Conservation (phyloP, 1,140 invertebrate species). For the Drosophila mojavensis region DNA sequence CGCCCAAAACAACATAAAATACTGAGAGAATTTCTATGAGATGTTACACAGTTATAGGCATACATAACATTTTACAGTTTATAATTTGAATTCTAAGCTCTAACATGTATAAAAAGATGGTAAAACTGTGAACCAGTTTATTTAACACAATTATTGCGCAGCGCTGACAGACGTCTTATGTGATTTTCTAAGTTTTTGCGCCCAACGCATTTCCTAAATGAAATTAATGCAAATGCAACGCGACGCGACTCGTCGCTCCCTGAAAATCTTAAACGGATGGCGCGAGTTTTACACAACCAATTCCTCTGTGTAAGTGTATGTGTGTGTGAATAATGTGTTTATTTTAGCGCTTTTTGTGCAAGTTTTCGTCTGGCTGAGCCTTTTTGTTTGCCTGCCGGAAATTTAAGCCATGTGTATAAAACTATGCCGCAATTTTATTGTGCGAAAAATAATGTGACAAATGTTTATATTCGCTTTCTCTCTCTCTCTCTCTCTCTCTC, state of each 20-base stretch:
- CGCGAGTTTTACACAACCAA: constrained; percentile 49
- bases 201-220: constrained; percentile 58
- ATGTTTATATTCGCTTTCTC: neutral
- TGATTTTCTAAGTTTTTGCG: constrained; percentile 24
- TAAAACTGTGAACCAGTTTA: neutral
- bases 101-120: too few species aligned
- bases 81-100: too few species aligned
- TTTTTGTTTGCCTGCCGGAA: constrained; percentile 61
- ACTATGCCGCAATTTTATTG: constrained; percentile 65
- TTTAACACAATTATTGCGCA: constrained; percentile 1
- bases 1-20: too few species aligned
- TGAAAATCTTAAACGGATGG: constrained; percentile 46
- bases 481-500: too few species aligned
- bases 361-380: constrained; percentile 41
- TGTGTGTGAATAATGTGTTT: constrained; percentile 21
- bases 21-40: too few species aligned
- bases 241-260: neutral
- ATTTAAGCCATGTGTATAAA: constrained; percentile 41
- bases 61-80: too few species aligned
- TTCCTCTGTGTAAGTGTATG: neutral
- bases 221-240: constrained; percentile 67
- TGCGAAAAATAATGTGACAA: constrained; percentile 51
- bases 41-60: too few species aligned
- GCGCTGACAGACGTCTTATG: constrained; percentile 9
- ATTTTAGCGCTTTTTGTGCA: constrained; percentile 53